Conservation (phyloP, 2,797 vertebrate species). For the Cossypha polioptera region DNA sequence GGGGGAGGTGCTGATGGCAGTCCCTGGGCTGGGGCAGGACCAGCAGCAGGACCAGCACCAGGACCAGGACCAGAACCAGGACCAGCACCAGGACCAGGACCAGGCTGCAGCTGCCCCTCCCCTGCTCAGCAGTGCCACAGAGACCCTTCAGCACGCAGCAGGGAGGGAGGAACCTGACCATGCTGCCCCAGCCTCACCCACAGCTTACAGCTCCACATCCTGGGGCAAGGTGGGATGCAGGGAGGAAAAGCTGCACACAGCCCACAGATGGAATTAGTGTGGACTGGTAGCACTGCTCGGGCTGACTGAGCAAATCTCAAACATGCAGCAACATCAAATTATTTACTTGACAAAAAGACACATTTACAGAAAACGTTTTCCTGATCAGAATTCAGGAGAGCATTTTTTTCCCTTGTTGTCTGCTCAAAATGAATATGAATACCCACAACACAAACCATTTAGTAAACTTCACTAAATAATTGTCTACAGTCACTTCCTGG, state of each 20-base stretch:
- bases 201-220: neutral
- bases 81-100: no score
- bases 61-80: no score
- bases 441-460: neutral
- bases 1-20: neutral
- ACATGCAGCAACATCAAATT: neutral
- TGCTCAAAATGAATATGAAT: neutral
- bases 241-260: neutral
- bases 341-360: neutral
- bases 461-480: neutral
- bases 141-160: neutral
- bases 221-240: accelerated
- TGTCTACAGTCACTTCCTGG: neutral
- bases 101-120: neutral
- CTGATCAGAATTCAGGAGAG: neutral
- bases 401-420: neutral
- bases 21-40: neutral
- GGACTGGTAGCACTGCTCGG: accelerated
- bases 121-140: neutral
- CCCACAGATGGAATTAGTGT: neutral
- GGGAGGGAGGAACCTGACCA: neutral
- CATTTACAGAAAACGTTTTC: neutral
- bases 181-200: accelerated
- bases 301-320: neutral
- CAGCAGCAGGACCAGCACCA: no score